Percentiles rank a stretch among this genome's conserved stretches.
Evolutionary conservation across 2,113 vertebrate species (phyloP).

Genomic region (Notechis scutatus): DNA sequence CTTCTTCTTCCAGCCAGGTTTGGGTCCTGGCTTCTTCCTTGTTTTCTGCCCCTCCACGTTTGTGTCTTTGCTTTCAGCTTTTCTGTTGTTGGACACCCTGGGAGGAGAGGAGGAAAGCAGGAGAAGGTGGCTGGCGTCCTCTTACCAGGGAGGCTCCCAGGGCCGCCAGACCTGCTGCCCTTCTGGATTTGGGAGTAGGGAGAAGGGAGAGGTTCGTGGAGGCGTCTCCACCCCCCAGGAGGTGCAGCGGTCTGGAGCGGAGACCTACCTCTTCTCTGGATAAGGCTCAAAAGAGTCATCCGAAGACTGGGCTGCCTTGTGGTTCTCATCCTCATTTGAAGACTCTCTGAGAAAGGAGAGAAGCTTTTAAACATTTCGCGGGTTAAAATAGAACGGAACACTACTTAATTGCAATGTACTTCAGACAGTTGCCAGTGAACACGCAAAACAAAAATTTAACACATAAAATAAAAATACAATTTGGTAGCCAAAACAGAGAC

Average conservation of each 20-base stretch:
- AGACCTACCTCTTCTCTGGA: constrained; percentile 78
- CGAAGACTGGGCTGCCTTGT: constrained; percentile 69
- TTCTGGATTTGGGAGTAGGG: neutral
- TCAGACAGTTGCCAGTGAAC: neutral
- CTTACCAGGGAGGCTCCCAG: neutral
- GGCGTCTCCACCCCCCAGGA: no score
- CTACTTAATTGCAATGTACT: no score
- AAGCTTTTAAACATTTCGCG: neutral
- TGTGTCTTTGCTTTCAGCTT: constrained; percentile 62
- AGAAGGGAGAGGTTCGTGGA: no score
- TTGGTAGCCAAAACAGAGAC: neutral
- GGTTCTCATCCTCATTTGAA: constrained; percentile 77
- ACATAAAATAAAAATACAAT: neutral
- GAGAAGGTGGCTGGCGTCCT: neutral
- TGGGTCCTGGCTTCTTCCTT: constrained; percentile 91
- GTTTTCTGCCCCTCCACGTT: constrained; percentile 76
- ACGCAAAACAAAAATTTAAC: accelerated
- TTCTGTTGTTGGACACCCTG: constrained; percentile 68
- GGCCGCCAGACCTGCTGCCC: neutral
- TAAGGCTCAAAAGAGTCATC: constrained; percentile 82
- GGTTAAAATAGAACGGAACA: accelerated
- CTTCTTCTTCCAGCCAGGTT: constrained; percentile 94
- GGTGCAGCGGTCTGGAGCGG: neutral
- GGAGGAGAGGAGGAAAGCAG: neutral
- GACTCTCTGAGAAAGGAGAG: constrained; percentile 70